Evolutionary conservation across 2,113 vertebrate species (phyloP), one percentile per base, ranked within the genome.

Genomic region (Bubo bubo): DNA sequence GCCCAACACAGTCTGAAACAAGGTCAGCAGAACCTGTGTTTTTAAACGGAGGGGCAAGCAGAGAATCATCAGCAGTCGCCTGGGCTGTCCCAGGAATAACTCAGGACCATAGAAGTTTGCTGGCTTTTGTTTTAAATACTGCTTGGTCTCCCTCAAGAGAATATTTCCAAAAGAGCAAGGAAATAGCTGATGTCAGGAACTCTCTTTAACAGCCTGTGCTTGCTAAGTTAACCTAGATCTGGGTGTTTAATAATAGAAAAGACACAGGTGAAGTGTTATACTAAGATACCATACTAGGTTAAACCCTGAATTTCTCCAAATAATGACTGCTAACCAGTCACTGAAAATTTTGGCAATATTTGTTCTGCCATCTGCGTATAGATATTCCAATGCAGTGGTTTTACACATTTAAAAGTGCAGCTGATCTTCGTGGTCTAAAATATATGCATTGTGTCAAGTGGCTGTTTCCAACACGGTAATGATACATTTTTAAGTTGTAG

Each of bases 221-320:
- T 79, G 47, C 82, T 77, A 77, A 94, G 39, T 88, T 92, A 97
- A 93, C 94, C 88, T 67, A 86, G 84, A 92, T 90, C 22, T 45
- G 76, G 10, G 23, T 91, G 47, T 92, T 94, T 84, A 96, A 92
- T 91, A 93, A 93, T 79, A 53, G 41, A 96, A 75, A 81, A 90
- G 92, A 52, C 60, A 58, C 16, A 83, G 72, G 79, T 80, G 79
- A 92, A 74, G 35, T 32, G 34, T 66, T 71, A 58, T 24, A 28
- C 45, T 71, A 66, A 74, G 63, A 34, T n/a, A 62, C 20, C 4
- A 14, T 43, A 37, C 37, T 80, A 77, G 37, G 30, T 79, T 62
- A 90, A 92, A 62, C 32, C 45, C 37, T 43, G 14, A 43, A 43
- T 55, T 95, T 43, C 41, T 90, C 45, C 34, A 45, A 88, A 76